Base-by-base conservation (phyloP, 2,113 vertebrate genomes). In the Scalopus aquaticus region DNA sequence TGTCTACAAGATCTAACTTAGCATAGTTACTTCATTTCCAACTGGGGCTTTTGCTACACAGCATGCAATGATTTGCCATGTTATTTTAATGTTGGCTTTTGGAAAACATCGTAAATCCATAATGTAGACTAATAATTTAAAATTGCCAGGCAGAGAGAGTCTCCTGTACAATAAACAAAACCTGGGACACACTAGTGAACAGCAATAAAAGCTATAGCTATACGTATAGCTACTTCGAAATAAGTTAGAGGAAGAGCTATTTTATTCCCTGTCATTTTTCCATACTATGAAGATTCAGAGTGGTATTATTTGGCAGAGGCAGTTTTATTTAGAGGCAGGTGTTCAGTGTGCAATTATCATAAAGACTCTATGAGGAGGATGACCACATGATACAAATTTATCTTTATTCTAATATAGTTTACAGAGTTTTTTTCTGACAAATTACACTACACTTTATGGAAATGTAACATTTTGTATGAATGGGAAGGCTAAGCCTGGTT, bases 381-480 rank as follows among this genome's bases (percentile, higher is more conserved):
- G 97, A 91, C 96, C 97, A 93, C 94, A 93, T 62, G 97, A 97
- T 94, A 90, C 95, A 97, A 94, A 86, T 97, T 97, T 98, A 97
- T 98, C 97, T 97, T 98, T 98, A 97, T 98, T 98, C 97, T 97
- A 96, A 97, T 97, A 95, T 84, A 98, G 96, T 98, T 98, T 98
- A 95, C 95, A 65, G 96, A 98, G 93, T 56, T 95, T 97, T 95
- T 73, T 90, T 35, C 93, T 98, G 98, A 98, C 98, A 98, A 98
- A 99, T 99, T 98, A 97, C 98, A 98, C 96, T 95, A 96, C 97
- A 96, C 95, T 98, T 98, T 98, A 98, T 99, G 98, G 98, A 98
- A 99, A 99, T 98, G 98, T 98, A 98, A 98, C 98, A 98, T 99
- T 98, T 98, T 97, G 98, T 98, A 94, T 98, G 98, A 98, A 98